These are phyloP conservation scores for Melikaiella ostensackeni DNA, from an alignment of 2,888 invertebrate genomes.

Conservation along the genomic window DNA sequence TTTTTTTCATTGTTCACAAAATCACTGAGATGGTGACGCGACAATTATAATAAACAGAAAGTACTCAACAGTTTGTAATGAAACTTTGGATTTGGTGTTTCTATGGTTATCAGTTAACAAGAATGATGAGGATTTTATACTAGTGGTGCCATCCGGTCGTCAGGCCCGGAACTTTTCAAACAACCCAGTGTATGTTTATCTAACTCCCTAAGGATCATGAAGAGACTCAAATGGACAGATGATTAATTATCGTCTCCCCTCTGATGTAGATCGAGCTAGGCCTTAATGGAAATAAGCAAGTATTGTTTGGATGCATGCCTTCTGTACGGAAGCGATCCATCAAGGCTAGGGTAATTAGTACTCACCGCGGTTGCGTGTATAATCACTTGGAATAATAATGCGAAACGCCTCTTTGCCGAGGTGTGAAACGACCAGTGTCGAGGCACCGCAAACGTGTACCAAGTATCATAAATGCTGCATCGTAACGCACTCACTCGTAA, in stretches of 20 bases:
- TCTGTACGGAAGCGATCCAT: constrained; percentile 71
- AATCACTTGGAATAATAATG: constrained; percentile 69
- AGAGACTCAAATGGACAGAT: constrained; percentile 30
- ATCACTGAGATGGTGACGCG: too few species aligned
- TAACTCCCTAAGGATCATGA: neutral
- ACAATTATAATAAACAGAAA: too few species aligned
- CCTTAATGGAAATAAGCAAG: constrained; percentile 70
- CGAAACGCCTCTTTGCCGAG: constrained; percentile 58
- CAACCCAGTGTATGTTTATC: neutral
- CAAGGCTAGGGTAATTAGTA: constrained; percentile 71
- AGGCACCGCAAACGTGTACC: constrained; percentile 48
- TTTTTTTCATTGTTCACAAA: too few species aligned
- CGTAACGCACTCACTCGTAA: constrained; percentile 24
- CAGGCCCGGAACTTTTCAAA: too few species aligned
- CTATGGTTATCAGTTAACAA: too few species aligned
- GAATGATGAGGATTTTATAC: too few species aligned
- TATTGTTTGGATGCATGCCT: constrained; percentile 69
- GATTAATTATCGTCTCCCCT: constrained; percentile 62
- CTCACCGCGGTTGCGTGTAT: constrained; percentile 65
- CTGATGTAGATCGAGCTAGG: constrained; percentile 53
- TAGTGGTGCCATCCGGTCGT: too few species aligned
- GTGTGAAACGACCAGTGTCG: constrained; percentile 60
- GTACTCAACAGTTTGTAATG: too few species aligned
- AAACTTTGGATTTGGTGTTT: too few species aligned
- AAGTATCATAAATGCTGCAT: constrained; percentile 59